Percentiles rank a stretch among this genome's conserved stretches.
phyloP scores from a whole-genome alignment of 2,888 invertebrate species.

The Toxonevra muliebris region DNA sequence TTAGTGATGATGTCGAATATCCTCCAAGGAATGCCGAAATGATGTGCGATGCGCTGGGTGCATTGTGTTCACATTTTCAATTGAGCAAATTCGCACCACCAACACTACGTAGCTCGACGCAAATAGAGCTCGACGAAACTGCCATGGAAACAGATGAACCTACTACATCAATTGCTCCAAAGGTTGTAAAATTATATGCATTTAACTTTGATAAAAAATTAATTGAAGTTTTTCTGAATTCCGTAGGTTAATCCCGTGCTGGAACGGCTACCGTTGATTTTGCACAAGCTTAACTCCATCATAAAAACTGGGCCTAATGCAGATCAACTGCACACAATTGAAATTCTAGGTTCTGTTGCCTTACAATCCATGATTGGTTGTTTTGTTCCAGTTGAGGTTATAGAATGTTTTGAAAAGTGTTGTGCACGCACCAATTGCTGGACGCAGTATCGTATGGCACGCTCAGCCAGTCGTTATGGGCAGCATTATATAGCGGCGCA shows the following conservation, averaged over 20 bases:
- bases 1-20: constrained; percentile 60
- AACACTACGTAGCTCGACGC: constrained; percentile 13
- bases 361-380: constrained; percentile 82
- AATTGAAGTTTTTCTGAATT: constrained; percentile 6
- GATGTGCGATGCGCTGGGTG: constrained; percentile 79
- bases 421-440: constrained; percentile 74
- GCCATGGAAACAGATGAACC: constrained; percentile 54
- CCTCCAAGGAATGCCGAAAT: constrained; percentile 63
- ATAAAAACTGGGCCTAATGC: constrained; percentile 51
- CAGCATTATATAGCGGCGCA: constrained; percentile 78
- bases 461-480: constrained; percentile 86
- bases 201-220: background rate
- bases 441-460: constrained; percentile 86
- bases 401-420: constrained; percentile 70
- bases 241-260: constrained; percentile 52
- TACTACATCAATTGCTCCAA: background rate
- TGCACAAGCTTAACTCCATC: constrained; percentile 59
- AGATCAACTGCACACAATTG: constrained; percentile 69
- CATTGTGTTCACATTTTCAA: constrained; percentile 72
- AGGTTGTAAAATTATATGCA: background rate
- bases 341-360: constrained; percentile 83
- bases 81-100: constrained; percentile 53
- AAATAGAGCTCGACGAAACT: constrained; percentile 30
- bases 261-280: constrained; percentile 56
- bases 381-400: constrained; percentile 72